Percentiles rank a stretch among this genome's conserved stretches.
phyloP scores from a whole-genome alignment of 2,113 vertebrate species.

The Melozone crissalis region DNA sequence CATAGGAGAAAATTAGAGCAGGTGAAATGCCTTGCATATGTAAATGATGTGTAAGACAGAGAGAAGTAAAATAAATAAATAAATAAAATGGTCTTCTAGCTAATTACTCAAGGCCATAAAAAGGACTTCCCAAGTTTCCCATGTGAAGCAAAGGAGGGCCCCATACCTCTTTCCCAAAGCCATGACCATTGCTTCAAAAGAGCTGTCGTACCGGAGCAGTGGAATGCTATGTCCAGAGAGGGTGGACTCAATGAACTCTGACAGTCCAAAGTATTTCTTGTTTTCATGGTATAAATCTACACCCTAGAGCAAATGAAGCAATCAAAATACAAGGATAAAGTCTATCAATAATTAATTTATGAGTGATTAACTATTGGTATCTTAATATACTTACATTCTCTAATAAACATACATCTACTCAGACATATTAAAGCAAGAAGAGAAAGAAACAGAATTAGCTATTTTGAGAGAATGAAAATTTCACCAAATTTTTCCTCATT shows the following conservation, averaged over 20 bases:
- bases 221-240: constrained; percentile 90
- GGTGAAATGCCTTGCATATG: background rate
- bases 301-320: constrained; percentile 76
- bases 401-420: background rate
- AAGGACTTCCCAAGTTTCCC: background rate
- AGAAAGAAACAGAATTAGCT: background rate
- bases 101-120: background rate
- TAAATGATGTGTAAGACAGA: background rate
- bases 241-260: constrained; percentile 92
- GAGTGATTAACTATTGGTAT: background rate
- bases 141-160: background rate
- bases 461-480: background rate
- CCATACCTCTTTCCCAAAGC: constrained; percentile 89
- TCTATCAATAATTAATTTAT: background rate
- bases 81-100: background rate
- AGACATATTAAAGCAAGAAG: background rate
- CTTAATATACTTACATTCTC: background rate
- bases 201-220: constrained; percentile 90
- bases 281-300: constrained; percentile 89
- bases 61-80: background rate
- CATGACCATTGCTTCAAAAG: constrained; percentile 93
- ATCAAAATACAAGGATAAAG: background rate
- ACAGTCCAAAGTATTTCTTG: constrained; percentile 91
- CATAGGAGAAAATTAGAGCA: background rate
- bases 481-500: background rate